A percentile compares a stretch with the other conserved stretches of the same genome.
phyloP scores from a whole-genome alignment of 2,113 vertebrate genomes.

The Micromys minutus region DNA sequence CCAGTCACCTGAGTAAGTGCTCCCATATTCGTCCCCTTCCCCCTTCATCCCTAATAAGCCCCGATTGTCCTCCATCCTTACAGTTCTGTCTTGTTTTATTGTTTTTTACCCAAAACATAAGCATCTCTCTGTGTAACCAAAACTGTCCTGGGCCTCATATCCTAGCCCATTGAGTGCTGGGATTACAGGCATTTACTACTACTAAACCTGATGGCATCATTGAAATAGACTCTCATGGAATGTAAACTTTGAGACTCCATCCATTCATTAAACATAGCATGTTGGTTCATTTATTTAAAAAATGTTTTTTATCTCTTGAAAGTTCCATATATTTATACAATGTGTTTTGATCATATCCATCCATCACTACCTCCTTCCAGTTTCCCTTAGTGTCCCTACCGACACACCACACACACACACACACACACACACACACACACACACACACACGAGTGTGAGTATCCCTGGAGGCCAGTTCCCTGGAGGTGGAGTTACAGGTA shows the following conservation, averaged over 20 bases:
- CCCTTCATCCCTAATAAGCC: not conserved
- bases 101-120: too few relatives aligned
- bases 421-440: too few relatives aligned
- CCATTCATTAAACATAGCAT: not conserved
- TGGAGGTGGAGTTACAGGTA: not conserved
- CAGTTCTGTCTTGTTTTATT: not conserved
- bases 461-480: not conserved
- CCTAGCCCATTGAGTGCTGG: not conserved
- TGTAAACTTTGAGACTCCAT: slow-evolving; percentile 6
- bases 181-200: not conserved
- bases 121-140: not conserved
- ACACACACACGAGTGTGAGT: not conserved
- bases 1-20: not conserved
- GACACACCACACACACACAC: too few relatives aligned
- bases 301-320: not conserved
- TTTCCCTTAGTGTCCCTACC: not conserved
- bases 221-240: not conserved
- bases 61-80: not conserved
- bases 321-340: not conserved
- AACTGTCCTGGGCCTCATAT: not conserved
- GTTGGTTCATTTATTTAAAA: not conserved
- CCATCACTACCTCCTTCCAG: not conserved
- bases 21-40: not conserved
- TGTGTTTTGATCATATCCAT: not conserved
- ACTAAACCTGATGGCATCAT: too few relatives aligned